phyloP scores from a whole-genome alignment of 2,797 vertebrate genomes.

The Falco novaeseelandiae region DNA sequence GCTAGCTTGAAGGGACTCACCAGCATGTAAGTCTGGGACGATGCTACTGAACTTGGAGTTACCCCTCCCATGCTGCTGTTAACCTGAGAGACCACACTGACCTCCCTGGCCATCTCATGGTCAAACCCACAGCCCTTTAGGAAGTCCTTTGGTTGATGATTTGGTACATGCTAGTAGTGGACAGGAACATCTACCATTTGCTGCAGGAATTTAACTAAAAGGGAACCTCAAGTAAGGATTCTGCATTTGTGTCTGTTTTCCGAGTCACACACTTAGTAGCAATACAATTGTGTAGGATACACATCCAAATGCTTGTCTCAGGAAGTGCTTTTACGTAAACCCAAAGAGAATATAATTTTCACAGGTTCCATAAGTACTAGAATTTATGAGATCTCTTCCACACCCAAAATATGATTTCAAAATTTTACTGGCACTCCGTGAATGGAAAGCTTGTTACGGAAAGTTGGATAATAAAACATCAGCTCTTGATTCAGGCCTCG shows the following conservation, averaged over 20 bases:
- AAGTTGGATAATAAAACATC: conserved; percentile 17
- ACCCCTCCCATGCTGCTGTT: not conserved
- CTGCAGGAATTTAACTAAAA: not conserved
- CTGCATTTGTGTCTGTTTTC: not conserved
- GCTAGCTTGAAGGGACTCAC: not conserved
- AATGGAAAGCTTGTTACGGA: conserved; percentile 26
- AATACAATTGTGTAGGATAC: not conserved
- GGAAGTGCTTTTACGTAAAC: not conserved
- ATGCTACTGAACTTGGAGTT: not conserved
- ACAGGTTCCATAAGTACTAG: not conserved
- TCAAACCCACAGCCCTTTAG: not conserved
- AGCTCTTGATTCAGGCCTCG: not conserved
- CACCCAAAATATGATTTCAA: conserved; percentile 1
- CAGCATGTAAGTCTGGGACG: not conserved
- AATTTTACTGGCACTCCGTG: not conserved
- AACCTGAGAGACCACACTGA: not conserved
- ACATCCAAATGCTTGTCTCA: not conserved
- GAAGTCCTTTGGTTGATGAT: not conserved
- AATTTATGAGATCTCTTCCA: not conserved
- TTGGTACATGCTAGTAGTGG: not conserved
- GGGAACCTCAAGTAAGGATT: not conserved
- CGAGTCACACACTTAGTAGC: not conserved
- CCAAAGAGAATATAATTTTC: conserved; percentile 15
- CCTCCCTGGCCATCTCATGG: not conserved
- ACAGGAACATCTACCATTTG: not conserved